Percentiles rank a stretch among this genome's conserved stretches.
Conservation (phyloP, 2,113 vertebrate genomes). For the Plecotus auritus region DNA sequence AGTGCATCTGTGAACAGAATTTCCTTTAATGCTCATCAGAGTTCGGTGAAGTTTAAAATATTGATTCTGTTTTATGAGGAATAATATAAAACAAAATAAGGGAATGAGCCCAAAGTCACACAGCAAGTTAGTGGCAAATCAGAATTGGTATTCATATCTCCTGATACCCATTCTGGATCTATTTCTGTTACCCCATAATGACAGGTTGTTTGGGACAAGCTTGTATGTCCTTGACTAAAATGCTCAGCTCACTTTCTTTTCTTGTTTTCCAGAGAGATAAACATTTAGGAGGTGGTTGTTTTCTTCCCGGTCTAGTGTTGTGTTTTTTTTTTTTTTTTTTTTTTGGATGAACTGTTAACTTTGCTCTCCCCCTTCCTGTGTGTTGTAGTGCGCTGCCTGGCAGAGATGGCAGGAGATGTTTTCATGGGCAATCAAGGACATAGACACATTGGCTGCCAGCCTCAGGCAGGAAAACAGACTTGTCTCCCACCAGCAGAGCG, state of each 20-base stretch:
- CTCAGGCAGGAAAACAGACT: constrained; percentile 68
- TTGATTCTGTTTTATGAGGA: neutral
- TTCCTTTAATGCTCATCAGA: neutral
- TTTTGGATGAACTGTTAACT: constrained; percentile 29
- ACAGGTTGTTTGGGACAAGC: neutral
- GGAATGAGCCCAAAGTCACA: neutral
- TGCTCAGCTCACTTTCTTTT: neutral
- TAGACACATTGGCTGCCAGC: constrained; percentile 60
- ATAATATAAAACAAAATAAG: neutral
- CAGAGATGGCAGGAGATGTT: constrained; percentile 58
- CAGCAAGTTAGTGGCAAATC: neutral
- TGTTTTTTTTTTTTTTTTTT: neutral
- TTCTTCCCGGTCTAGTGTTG: neutral
- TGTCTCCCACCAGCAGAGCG: constrained; percentile 67
- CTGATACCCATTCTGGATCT: neutral
- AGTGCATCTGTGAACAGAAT: neutral
- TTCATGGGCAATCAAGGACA: constrained; percentile 61
- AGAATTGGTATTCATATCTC: neutral
- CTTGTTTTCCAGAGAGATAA: neutral
- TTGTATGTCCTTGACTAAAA: neutral
- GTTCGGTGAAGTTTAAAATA: neutral
- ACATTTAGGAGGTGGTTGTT: neutral
- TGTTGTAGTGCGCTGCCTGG: neutral
- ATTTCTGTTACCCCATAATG: neutral
- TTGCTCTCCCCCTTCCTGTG: neutral